These are phyloP conservation scores for Theocolax elegans DNA, from an alignment of 1,140 invertebrate genomes.

Conservation along the genomic window DNA sequence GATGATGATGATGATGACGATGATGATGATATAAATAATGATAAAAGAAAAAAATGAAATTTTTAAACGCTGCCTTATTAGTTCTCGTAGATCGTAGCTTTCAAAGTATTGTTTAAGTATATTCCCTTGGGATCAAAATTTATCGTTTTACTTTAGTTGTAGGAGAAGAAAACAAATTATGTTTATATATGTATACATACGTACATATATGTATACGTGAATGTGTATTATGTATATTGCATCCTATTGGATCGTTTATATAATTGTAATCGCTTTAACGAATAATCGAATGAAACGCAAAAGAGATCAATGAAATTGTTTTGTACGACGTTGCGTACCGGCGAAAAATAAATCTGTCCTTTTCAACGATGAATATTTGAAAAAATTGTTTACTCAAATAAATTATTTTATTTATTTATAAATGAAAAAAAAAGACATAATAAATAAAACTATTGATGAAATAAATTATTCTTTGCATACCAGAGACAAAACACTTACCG, in stretches of 20 bases:
- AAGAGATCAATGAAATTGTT: constrained; percentile 1
- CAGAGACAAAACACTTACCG: too few species aligned
- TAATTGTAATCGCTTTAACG: neutral
- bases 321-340: constrained; percentile 25
- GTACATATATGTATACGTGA: too few species aligned
- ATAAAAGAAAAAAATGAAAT: constrained; percentile 17
- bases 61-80: constrained; percentile 37
- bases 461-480: constrained; percentile 31
- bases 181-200: too few species aligned
- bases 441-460: constrained; percentile 5
- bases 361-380: too few species aligned
- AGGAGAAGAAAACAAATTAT: too few species aligned
- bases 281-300: too few species aligned
- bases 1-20: too few species aligned
- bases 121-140: constrained; percentile 29
- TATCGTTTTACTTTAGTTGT: constrained; percentile 3
- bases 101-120: constrained; percentile 29
- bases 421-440: too few species aligned
- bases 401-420: constrained; percentile 39
- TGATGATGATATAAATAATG: too few species aligned
- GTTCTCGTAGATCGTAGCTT: constrained; percentile 24
- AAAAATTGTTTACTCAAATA: constrained; percentile 31
- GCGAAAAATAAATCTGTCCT: too few species aligned
- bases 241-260: constrained; percentile 12
- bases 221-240: too few species aligned